These are phyloP conservation scores for Spodoptera exigua DNA, from an alignment of 2,888 invertebrate species.

Conservation along the genomic window DNA sequence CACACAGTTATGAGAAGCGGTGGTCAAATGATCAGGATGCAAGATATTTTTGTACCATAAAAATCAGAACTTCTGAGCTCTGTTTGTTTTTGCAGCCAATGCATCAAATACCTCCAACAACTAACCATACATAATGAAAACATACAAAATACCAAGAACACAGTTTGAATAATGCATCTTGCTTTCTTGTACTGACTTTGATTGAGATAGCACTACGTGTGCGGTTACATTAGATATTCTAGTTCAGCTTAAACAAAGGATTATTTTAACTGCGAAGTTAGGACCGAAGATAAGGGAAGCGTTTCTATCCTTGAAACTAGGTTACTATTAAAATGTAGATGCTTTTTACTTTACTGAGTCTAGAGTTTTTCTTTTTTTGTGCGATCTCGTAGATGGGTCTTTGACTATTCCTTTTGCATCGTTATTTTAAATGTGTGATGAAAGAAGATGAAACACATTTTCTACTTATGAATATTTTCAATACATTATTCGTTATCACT, in stretches of 20 bases:
- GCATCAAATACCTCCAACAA: slow-evolving; percentile 1
- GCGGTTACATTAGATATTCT: slow-evolving; percentile 43
- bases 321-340: slow-evolving; percentile 30
- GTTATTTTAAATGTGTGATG: no score
- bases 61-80: no score
- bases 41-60: no score
- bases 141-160: slow-evolving; percentile 16
- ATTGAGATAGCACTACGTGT: slow-evolving; percentile 36
- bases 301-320: slow-evolving; percentile 29
- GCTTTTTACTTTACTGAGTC: slow-evolving; percentile 25
- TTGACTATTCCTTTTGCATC: no score
- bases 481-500: no score
- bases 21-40: no score
- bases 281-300: slow-evolving; percentile 32
- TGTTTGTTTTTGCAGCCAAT: no score
- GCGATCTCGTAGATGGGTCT: background rate
- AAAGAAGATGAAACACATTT: no score
- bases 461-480: no score
- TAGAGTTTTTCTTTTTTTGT: slow-evolving; percentile 24
- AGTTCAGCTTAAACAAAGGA: slow-evolving; percentile 31
- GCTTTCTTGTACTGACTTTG: slow-evolving; percentile 29
- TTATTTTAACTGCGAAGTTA: slow-evolving; percentile 49
- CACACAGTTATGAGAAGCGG: no score
- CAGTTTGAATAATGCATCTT: slow-evolving; percentile 45
- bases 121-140: slow-evolving; percentile 6